Conservation (phyloP, 92 coral and sea anemone species). For the Porites lobata region DNA sequence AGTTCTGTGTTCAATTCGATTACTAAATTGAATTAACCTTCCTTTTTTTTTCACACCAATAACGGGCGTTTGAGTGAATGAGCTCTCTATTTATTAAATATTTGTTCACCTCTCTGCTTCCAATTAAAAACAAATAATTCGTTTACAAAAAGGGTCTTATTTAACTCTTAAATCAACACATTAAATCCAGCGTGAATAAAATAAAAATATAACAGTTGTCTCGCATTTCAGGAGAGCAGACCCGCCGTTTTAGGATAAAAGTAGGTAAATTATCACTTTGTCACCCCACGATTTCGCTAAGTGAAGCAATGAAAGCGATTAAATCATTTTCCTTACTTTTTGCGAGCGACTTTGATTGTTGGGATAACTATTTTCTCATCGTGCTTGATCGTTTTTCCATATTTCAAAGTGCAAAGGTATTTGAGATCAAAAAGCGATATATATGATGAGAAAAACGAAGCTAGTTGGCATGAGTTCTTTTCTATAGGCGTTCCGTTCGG, state of each 20-base stretch:
- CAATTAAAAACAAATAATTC: slow-evolving; percentile 15
- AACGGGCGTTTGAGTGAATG: not conserved
- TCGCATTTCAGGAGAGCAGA: not conserved
- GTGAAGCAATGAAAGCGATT: slow-evolving; percentile 30
- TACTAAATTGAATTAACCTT: not conserved
- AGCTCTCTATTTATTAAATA: not conserved
- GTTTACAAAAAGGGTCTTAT: slow-evolving; percentile 24
- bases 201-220: not conserved
- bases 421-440: slow-evolving; percentile 5
- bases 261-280: slow-evolving; percentile 28
- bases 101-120: not conserved
- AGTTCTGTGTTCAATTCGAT: not conserved
- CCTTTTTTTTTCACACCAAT: not conserved
- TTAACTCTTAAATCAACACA: slow-evolving; percentile 34
- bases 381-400: slow-evolving; percentile 24
- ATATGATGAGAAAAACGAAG: not conserved
- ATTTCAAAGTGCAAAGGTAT: slow-evolving; percentile 3
- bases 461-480: not conserved
- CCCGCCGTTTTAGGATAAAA: not conserved
- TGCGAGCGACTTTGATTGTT: not conserved
- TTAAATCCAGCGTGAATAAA: slow-evolving; percentile 5
- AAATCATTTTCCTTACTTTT: slow-evolving; percentile 13
- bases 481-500: not conserved
- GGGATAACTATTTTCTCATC: slow-evolving; percentile 6
- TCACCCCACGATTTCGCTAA: slow-evolving; percentile 15